Evolutionary conservation across 1,140 invertebrate species (phyloP).

Genomic region (Hycleus cichorii): DNA sequence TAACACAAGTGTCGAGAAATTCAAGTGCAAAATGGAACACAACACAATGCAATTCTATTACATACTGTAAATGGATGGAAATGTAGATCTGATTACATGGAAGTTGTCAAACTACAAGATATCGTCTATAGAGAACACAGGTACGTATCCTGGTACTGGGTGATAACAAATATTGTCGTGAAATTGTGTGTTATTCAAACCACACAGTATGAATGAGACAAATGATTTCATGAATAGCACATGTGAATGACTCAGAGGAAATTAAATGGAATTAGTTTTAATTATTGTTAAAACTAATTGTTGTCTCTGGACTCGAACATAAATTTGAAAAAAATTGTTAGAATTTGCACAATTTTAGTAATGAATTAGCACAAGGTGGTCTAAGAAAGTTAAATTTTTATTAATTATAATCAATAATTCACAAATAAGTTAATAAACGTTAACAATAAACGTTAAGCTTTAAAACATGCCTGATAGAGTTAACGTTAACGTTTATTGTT

Average conservation of each 20-base stretch:
- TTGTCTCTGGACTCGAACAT: neutral
- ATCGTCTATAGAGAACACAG: neutral
- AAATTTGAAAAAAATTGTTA: conserved; percentile 1
- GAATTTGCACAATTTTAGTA: conserved; percentile 2
- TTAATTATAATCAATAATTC: conserved; percentile 2
- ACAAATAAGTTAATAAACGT: too few species aligned
- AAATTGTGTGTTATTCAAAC: too few species aligned
- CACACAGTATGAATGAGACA: conserved; percentile 2
- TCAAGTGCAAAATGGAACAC: conserved; percentile 10
- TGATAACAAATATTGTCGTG: too few species aligned
- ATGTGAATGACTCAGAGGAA: conserved; percentile 9
- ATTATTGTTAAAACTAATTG: conserved; percentile 2
- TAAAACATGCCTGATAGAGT: too few species aligned
- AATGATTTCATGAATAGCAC: neutral
- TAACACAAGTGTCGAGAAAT: neutral
- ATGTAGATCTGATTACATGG: neutral
- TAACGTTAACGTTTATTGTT: too few species aligned
- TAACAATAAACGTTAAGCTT: too few species aligned
- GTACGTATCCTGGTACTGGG: too few species aligned
- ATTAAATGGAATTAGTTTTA: conserved; percentile 9
- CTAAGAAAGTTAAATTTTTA: neutral
- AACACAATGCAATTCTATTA: neutral
- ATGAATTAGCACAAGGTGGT: conserved; percentile 17
- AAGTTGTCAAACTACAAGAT: conserved; percentile 10
- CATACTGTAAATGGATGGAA: conserved; percentile 6